Base-by-base conservation (phyloP, 2,888 invertebrate genomes). In the Epirrita christyi region DNA sequence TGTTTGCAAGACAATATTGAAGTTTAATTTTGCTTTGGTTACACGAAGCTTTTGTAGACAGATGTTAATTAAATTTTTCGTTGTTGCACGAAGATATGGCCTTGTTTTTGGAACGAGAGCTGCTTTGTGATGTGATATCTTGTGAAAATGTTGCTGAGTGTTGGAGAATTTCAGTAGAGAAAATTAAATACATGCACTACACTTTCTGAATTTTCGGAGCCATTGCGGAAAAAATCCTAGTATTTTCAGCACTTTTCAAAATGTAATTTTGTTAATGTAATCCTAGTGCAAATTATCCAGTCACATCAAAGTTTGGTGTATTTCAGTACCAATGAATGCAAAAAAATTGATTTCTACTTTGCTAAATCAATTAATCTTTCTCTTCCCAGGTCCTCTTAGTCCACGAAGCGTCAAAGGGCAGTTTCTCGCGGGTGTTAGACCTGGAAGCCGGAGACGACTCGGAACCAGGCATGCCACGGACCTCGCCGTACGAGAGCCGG, bases 351-450 rank as follows among this genome's bases (percentile, higher is more conserved):
- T 21, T 21, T 21, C 2, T 21, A 21, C 21, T 21, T 21, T 21
- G 21, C 2, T 21, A 21, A n/a, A 21, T 21, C 21, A 41, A 41
- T 10, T 1, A 7, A 14, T 32, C 1, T 32, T 14, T 32, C 9
- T 48, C 2, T 43, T 81, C 85, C 13, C 85, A 96, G 96, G 96
- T 97, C 64, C 94, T 98, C 64, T 92, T 98, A 76, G 96, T 98
- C 61, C 98, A 98, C 84, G 96, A 97, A 87, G 96, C 96, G 44
- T 96, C 97, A 11, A 97, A 97, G 87, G 96, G 97, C 66, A 97
- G 97, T 83, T 98, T 98, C 87, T 98, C 97, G 34, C 94, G 98
- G 51, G 98, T 98, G 41, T 98, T 98, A 86, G 98, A 98, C 87
- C 95, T 98, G 78, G 97, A 98, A 87, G 97, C 97, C 6, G 97